Evolutionary conservation across 2,113 vertebrate genomes (phyloP).

Genomic region (Alosa alosa): DNA sequence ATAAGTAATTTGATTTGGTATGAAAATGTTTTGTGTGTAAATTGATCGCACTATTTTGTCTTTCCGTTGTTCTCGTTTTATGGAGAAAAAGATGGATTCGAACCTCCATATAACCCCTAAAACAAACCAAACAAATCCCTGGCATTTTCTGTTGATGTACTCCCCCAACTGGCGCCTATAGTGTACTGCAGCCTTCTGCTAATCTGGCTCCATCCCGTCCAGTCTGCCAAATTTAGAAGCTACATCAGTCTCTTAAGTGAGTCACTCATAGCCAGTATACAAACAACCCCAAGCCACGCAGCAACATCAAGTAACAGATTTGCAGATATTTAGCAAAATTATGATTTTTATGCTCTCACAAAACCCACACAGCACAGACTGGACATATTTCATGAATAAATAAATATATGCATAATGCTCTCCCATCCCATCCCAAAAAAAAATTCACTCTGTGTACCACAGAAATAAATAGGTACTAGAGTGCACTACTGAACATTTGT

Average conservation of each 20-base stretch:
- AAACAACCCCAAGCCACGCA: neutral
- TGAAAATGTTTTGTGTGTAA: constrained; percentile 1
- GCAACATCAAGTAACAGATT: neutral
- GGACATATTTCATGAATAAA: no score
- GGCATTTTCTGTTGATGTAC: neutral
- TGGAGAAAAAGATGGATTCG: neutral
- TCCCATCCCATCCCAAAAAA: no score
- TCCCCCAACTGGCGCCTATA: neutral
- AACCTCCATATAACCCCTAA: neutral
- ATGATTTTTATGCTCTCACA: neutral
- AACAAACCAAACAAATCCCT: neutral
- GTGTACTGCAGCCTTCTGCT: neutral
- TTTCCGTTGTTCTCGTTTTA: neutral
- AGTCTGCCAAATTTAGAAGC: neutral
- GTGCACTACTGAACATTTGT: neutral
- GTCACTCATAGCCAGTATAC: neutral
- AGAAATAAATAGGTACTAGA: neutral
- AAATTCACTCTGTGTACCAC: neutral
- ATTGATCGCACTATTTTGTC: neutral
- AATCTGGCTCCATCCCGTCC: neutral
- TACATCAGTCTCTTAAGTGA: neutral
- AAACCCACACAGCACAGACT: no score
- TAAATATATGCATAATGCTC: no score
- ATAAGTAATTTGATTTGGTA: neutral
- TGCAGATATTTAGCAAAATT: neutral